Percentiles rank a stretch among this genome's conserved stretches.
Conservation (phyloP, 2,113 vertebrate species). For the Ptychochromis oligacanthus region DNA sequence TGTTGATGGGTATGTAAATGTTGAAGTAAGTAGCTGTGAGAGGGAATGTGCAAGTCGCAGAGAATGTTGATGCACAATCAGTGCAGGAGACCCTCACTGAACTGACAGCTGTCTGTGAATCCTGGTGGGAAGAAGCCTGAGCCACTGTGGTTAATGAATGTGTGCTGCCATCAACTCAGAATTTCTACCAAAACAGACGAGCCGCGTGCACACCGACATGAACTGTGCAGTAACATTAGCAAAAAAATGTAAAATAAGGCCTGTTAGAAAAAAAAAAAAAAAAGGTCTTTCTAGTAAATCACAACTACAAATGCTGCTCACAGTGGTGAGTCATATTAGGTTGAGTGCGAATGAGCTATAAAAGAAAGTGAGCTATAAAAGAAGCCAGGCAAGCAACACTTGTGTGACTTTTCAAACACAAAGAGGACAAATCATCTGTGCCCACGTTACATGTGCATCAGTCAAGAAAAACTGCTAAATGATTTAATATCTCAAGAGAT, state of each 20-base stretch:
- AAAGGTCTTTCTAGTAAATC: background rate
- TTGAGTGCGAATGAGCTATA: background rate
- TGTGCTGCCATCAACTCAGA: background rate
- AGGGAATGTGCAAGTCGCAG: conserved; percentile 22
- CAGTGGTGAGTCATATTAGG: background rate
- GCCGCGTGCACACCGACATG: background rate
- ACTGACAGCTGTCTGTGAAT: conserved; percentile 61
- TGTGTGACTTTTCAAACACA: conserved; percentile 33
- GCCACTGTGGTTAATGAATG: conserved; percentile 47
- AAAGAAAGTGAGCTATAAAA: conserved; percentile 9
- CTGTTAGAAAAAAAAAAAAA: background rate
- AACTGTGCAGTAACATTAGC: background rate
- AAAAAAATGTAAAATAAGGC: background rate
- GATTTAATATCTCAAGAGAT: conserved; percentile 16
- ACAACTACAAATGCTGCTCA: background rate
- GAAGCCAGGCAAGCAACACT: conserved; percentile 8
- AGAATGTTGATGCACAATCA: conserved; percentile 52
- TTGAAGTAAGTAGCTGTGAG: conserved; percentile 26
- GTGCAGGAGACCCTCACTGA: conserved; percentile 32
- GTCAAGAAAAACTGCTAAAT: background rate
- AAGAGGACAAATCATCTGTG: conserved; percentile 17
- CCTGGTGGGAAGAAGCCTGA: conserved; percentile 16
- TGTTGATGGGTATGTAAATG: conserved; percentile 53
- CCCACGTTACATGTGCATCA: background rate
- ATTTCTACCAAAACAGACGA: background rate